Conservation (phyloP, 1,140 invertebrate species). For the Euwallacea fornicatus region DNA sequence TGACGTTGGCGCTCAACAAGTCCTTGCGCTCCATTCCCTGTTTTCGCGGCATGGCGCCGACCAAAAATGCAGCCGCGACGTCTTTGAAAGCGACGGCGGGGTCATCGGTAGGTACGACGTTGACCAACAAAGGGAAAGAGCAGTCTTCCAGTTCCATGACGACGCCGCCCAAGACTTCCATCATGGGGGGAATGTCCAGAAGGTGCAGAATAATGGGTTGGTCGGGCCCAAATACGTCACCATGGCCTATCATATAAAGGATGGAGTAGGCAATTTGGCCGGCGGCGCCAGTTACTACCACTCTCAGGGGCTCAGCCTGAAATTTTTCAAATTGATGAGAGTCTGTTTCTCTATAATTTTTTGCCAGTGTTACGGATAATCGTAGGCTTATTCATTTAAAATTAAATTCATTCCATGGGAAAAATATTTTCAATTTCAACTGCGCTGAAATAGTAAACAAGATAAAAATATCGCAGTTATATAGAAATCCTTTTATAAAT, state of each 20-base stretch:
- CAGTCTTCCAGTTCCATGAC: slow-evolving; percentile 97
- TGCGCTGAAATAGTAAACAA: slow-evolving; percentile 8
- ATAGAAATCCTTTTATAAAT: neutral
- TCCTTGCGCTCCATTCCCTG: slow-evolving; percentile 99
- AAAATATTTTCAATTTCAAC: neutral
- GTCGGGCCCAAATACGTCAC: slow-evolving; percentile 92
- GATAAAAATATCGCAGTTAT: slow-evolving; percentile 3
- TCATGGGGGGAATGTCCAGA: slow-evolving; percentile 94
- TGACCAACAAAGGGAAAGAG: slow-evolving; percentile 85
- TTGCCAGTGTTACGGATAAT: neutral
- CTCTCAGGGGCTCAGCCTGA: slow-evolving; percentile 81
- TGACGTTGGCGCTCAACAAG: slow-evolving; percentile 91
- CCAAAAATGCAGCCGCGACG: slow-evolving; percentile 96
- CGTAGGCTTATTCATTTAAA: neutral
- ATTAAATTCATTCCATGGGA: neutral
- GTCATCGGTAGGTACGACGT: slow-evolving; percentile 85
- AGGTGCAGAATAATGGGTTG: slow-evolving; percentile 89
- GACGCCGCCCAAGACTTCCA: slow-evolving; percentile 92
- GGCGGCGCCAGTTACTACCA: slow-evolving; percentile 96
- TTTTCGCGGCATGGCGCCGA: slow-evolving; percentile 97
- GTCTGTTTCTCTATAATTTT: neutral
- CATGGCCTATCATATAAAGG: slow-evolving; percentile 90
- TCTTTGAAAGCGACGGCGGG: slow-evolving; percentile 91
- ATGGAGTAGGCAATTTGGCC: slow-evolving; percentile 99
- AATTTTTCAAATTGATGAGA: slow-evolving; percentile 38